A percentile compares a stretch with the other conserved stretches of the same genome.
Conservation (phyloP, 1,140 invertebrate genomes). For the Rhagoletis pomonella region DNA sequence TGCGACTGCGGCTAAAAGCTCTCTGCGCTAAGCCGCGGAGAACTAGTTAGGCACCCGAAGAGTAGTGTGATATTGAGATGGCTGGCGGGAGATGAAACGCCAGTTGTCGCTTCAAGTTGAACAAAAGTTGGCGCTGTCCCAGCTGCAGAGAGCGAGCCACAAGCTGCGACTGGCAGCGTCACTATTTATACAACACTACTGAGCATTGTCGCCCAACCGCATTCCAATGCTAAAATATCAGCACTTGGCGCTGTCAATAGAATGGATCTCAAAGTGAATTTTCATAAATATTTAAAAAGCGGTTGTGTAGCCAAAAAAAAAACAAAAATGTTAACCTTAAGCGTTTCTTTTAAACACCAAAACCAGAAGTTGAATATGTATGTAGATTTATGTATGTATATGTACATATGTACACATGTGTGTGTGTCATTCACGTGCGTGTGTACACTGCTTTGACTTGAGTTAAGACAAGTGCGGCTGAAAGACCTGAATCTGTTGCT, state of each 20-base stretch:
- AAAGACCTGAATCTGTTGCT: no score
- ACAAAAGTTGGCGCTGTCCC: no score
- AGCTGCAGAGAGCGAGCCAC: not conserved
- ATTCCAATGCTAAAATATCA: constrained; percentile 51
- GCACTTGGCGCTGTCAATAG: constrained; percentile 1
- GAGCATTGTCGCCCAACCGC: constrained; percentile 24
- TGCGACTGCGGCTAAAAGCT: not conserved
- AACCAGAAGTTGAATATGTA: no score
- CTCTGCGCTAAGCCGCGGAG: not conserved
- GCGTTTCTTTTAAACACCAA: no score
- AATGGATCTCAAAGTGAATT: not conserved
- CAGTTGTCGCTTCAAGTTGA: not conserved
- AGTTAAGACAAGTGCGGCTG: no score
- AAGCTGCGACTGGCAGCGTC: not conserved
- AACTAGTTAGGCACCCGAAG: not conserved
- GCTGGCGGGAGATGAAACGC: not conserved
- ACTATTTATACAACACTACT: not conserved
- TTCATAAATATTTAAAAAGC: not conserved
- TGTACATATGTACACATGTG: no score
- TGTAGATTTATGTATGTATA: no score
- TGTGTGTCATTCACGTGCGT: no score
- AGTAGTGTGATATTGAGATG: not conserved
- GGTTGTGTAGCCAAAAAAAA: not conserved
- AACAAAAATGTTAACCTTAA: not conserved
- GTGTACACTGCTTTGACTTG: no score